Evolutionary conservation across 2,113 vertebrate genomes (phyloP).

Genomic region (Megalops atlanticus): DNA sequence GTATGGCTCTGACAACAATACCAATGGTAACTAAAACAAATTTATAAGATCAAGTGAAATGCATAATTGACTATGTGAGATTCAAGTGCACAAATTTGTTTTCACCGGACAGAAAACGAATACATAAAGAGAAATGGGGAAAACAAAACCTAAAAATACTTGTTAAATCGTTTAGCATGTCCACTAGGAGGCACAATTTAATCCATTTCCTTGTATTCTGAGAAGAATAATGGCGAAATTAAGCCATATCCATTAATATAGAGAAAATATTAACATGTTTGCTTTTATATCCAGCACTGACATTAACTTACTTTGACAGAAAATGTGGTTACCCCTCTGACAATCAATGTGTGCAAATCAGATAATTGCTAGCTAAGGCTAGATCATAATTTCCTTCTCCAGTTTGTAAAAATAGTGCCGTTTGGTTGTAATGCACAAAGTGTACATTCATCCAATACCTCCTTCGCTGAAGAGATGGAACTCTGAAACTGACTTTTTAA

Average conservation of each 20-base stretch:
- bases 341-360: not conserved
- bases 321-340: not conserved
- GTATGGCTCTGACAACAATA: no score
- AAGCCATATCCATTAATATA: no score
- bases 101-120: not conserved
- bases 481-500: not conserved
- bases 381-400: not conserved
- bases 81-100: no score
- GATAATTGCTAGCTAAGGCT: not conserved
- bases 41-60: no score
- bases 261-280: no score
- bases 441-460: not conserved
- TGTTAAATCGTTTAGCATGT: not conserved
- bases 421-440: not conserved
- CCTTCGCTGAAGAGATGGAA: not conserved
- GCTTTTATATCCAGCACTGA: no score
- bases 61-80: no score
- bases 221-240: no score
- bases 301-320: no score
- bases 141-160: not conserved
- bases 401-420: not conserved
- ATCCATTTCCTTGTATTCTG: no score
- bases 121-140: not conserved
- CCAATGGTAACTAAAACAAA: no score
- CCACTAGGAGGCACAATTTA: not conserved